A percentile compares a stretch with the other conserved stretches of the same genome.
Conservation (phyloP, 2,888 invertebrate species). For the Eucera pruinosa region DNA sequence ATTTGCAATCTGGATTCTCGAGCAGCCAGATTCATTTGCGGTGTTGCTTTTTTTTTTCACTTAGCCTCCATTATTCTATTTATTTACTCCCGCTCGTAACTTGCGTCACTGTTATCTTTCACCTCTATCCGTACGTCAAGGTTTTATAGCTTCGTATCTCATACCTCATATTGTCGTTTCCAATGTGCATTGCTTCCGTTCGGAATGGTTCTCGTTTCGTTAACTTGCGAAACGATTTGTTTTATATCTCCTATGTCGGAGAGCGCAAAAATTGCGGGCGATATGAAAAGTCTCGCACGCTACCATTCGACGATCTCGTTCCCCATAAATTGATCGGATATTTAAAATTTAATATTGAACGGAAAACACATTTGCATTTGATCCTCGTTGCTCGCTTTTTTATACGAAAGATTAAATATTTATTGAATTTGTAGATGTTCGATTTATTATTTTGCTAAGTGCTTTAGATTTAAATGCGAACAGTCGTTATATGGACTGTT, state of each 20-base stretch:
- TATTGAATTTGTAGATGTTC: too few species aligned
- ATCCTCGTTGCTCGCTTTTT: too few species aligned
- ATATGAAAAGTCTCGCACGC: too few species aligned
- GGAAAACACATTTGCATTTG: too few species aligned
- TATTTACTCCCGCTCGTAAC: conserved; percentile 57
- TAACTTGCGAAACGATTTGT: conserved; percentile 19
- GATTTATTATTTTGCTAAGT: too few species aligned
- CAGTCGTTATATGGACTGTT: too few species aligned
- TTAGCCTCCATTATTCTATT: conserved; percentile 46
- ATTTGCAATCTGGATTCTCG: conserved; percentile 35
- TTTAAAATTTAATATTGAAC: background rate
- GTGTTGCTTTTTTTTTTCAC: conserved; percentile 32
- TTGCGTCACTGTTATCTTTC: conserved; percentile 59
- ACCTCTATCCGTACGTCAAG: conserved; percentile 33
- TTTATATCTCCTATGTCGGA: background rate
- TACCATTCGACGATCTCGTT: too few species aligned
- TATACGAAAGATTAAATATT: too few species aligned
- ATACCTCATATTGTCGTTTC: conserved; percentile 51
- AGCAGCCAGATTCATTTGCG: background rate
- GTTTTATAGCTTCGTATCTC: conserved; percentile 53
- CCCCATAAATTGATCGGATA: too few species aligned
- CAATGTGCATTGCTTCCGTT: conserved; percentile 48
- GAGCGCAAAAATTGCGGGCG: background rate
- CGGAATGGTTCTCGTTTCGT: conserved; percentile 21
- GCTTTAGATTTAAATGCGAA: too few species aligned